Conservation (phyloP, 2,888 invertebrate species). For the Pherbina coryleti region DNA sequence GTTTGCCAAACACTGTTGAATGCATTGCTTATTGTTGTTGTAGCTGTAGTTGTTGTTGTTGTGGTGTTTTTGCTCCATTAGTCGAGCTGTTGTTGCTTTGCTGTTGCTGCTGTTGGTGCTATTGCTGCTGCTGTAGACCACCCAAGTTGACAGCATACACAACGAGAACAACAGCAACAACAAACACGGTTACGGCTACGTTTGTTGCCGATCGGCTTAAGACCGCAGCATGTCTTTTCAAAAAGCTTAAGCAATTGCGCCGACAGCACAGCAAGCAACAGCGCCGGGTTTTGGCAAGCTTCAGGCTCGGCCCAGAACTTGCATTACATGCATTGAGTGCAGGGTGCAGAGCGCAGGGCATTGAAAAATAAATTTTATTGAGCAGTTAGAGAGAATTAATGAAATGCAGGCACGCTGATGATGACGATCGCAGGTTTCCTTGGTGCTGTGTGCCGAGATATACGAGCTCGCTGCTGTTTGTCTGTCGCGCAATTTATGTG, state of each 20-base stretch:
- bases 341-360: background rate
- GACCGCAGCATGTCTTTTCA: conserved; percentile 46
- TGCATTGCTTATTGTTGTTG: conserved; percentile 19
- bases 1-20: conserved; percentile 20
- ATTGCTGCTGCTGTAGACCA: conserved; percentile 54
- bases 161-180: conserved; percentile 49
- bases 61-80: conserved; percentile 27
- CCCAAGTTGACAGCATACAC: conserved; percentile 67
- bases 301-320: conserved; percentile 26
- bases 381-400: conserved; percentile 62
- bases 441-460: background rate
- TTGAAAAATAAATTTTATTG: conserved; percentile 58
- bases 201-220: conserved; percentile 5
- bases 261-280: conserved; percentile 34
- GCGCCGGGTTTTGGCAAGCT: background rate
- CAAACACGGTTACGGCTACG: background rate
- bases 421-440: background rate
- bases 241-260: conserved; percentile 55
- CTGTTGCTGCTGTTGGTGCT: conserved; percentile 44
- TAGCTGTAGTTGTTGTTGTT: background rate
- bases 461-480: background rate
- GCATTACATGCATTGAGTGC: conserved; percentile 21
- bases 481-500: conserved; percentile 59
- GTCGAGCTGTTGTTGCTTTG: conserved; percentile 33
- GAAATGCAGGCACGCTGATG: conserved; percentile 52